These are phyloP conservation scores for Hafferia zeledoni DNA, from an alignment of 2,797 vertebrate species.

Conservation along the genomic window DNA sequence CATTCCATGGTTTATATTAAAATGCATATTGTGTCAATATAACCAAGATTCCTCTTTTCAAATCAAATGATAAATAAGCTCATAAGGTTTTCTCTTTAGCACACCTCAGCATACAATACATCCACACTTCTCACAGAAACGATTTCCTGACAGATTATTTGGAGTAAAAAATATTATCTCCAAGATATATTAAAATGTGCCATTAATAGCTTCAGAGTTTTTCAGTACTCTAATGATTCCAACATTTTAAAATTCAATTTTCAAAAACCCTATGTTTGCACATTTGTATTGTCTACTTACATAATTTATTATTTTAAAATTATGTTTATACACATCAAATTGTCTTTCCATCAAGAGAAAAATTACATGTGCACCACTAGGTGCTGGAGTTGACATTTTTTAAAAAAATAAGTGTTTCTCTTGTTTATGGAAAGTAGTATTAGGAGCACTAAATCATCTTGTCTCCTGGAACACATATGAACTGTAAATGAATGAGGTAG, in stretches of 20 bases:
- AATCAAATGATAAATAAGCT: constrained; percentile 28
- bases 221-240: constrained; percentile 23
- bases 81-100: constrained; percentile 7
- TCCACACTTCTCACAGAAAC: not conserved
- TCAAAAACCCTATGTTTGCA: not conserved
- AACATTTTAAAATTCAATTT: constrained; percentile 56
- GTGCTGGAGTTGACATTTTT: not conserved
- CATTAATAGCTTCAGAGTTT: constrained; percentile 16
- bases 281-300: not conserved
- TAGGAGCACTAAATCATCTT: constrained; percentile 67
- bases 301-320: constrained; percentile 55
- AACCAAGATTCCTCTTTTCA: constrained; percentile 14
- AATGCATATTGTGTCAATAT: not conserved
- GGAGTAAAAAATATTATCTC: constrained; percentile 63
- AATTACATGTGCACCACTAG: not conserved
- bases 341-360: constrained; percentile 18
- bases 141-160: constrained; percentile 53
- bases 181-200: constrained; percentile 31
- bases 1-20: not conserved
- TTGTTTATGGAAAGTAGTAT: not conserved
- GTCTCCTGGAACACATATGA: constrained; percentile 63
- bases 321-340: constrained; percentile 28
- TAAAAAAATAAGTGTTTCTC: not conserved
- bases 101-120: not conserved
- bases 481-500: constrained; percentile 75